Percentiles rank a stretch among this genome's conserved stretches.
Evolutionary conservation across 2,797 vertebrate species (phyloP).

Genomic region (Synaphobranchus kaupii): DNA sequence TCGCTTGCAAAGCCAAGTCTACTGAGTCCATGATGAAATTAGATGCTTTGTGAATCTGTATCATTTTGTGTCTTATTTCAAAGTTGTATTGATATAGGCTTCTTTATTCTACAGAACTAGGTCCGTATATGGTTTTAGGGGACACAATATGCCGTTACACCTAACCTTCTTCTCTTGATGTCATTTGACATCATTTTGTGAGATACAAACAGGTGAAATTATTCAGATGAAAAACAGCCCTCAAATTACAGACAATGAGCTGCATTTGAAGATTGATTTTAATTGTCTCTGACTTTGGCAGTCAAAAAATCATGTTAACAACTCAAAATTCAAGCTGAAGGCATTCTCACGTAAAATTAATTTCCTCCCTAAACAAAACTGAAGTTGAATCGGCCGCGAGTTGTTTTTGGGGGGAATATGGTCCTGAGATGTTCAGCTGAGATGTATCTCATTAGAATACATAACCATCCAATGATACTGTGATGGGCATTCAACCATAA

Average conservation of each 20-base stretch:
- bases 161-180: not conserved
- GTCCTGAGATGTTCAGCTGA: conserved; percentile 6
- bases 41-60: not conserved
- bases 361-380: conserved; percentile 12
- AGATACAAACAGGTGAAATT: not conserved
- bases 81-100: not conserved
- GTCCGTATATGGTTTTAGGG: not conserved
- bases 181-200: not conserved
- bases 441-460: conserved; percentile 9
- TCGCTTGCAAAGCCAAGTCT: not conserved
- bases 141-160: not conserved
- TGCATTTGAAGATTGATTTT: conserved; percentile 15
- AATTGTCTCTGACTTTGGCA: conserved; percentile 21
- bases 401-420: not conserved
- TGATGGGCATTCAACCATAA: not conserved
- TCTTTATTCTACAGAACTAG: not conserved
- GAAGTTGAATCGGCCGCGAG: not conserved
- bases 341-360: conserved; percentile 9
- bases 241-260: not conserved
- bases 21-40: not conserved
- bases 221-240: not conserved
- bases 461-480: conserved; percentile 2
- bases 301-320: conserved; percentile 17
- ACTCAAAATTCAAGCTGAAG: conserved; percentile 21
- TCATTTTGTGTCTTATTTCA: not conserved